These are phyloP conservation scores for Lepidurus arcticus DNA, from an alignment of 1,140 invertebrate genomes.

Conservation along the genomic window DNA sequence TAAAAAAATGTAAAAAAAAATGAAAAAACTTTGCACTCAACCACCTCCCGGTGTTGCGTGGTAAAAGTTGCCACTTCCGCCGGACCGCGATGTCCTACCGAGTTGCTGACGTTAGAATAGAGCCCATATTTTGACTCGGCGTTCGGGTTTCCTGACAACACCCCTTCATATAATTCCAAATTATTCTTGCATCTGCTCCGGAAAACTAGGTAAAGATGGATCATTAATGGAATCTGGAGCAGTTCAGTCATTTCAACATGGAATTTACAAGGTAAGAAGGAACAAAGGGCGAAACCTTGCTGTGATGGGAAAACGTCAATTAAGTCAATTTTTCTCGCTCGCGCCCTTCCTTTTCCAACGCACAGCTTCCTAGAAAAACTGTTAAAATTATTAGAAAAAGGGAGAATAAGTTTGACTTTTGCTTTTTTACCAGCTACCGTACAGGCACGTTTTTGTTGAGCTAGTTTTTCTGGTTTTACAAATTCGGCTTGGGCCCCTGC, in stretches of 20 bases:
- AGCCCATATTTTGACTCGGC: conserved; percentile 5
- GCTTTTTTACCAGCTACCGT: neutral
- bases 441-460: neutral
- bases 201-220: neutral
- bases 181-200: neutral
- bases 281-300: neutral
- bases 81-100: neutral
- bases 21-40: neutral
- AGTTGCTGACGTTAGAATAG: conserved; percentile 21
- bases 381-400: too few species aligned
- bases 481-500: neutral
- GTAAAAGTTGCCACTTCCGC: conserved; percentile 18
- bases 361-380: too few species aligned
- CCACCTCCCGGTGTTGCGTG: conserved; percentile 16
- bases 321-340: conserved; percentile 20
- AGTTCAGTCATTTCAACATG: neutral
- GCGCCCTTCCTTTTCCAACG: neutral
- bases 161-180: too few species aligned
- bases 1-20: neutral
- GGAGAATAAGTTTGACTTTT: too few species aligned
- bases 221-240: neutral
- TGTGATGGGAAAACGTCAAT: conserved; percentile 15
- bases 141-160: neutral
- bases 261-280: neutral
- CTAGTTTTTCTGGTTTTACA: neutral